These are phyloP conservation scores for Caenorhabditis remanei DNA, from an alignment of 1,140 invertebrate species.

Conservation along the genomic window DNA sequence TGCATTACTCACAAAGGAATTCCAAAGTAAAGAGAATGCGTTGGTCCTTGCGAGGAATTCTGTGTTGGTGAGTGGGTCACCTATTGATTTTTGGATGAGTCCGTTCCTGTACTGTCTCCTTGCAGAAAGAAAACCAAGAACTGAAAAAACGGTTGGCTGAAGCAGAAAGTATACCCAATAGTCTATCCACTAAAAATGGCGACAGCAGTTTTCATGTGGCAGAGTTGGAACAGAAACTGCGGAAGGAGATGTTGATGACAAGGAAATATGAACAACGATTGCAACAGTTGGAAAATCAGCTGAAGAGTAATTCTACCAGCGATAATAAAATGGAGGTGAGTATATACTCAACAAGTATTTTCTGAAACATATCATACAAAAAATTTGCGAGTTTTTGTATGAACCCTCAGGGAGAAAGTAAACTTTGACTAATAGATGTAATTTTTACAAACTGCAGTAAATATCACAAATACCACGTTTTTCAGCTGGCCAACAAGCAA, in stretches of 20 bases:
- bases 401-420: too few species aligned
- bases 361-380: not conserved
- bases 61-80: not conserved
- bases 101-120: not conserved
- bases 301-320: constrained; percentile 2
- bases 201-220: constrained; percentile 43
- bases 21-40: constrained; percentile 32
- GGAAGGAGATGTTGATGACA: constrained; percentile 42
- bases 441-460: too few species aligned
- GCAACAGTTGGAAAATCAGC: constrained; percentile 24
- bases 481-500: constrained; percentile 28
- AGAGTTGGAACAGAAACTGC: constrained; percentile 21
- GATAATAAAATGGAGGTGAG: constrained; percentile 28
- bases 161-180: constrained; percentile 19
- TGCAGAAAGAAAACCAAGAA: constrained; percentile 43
- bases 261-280: constrained; percentile 22
- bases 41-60: constrained; percentile 29
- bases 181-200: not conserved
- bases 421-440: too few species aligned
- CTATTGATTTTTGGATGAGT: not conserved
- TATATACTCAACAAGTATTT: too few species aligned
- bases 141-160: constrained; percentile 27
- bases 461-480: too few species aligned
- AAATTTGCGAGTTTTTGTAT: too few species aligned
- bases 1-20: constrained; percentile 16